Conservation (phyloP, 2,888 invertebrate species). For the Ernsta delagoae region DNA sequence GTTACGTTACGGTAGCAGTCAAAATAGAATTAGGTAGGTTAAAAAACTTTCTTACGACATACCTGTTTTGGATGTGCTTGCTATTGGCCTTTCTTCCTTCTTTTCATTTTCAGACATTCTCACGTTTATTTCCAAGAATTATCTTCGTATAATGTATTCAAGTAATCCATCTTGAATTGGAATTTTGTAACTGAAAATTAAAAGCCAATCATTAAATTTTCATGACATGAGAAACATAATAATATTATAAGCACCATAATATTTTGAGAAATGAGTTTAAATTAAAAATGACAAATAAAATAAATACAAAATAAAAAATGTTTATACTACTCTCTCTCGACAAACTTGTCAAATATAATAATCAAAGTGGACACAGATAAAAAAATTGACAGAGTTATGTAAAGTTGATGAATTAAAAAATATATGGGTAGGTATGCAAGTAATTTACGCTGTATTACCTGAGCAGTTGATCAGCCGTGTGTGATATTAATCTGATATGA, state of each 20-base stretch:
- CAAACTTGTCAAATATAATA: too few species aligned
- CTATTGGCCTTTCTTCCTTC: conserved; percentile 22
- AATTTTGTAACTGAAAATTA: conserved; percentile 15
- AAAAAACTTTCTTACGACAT: conserved; percentile 36
- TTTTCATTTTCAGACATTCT: conserved; percentile 11
- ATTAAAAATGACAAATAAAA: too few species aligned
- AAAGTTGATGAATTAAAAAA: too few species aligned
- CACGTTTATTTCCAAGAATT: conserved; percentile 22
- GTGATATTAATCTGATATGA: conserved; percentile 3
- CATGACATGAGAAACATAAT: neutral
- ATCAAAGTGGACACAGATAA: too few species aligned
- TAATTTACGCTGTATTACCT: conserved; percentile 23
- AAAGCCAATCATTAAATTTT: neutral
- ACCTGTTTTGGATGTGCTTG: conserved; percentile 27
- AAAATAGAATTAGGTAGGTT: neutral
- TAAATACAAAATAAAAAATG: too few species aligned
- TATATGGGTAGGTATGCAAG: too few species aligned
- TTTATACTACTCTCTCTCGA: too few species aligned
- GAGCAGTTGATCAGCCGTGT: conserved; percentile 33
- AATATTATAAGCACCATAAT: too few species aligned
- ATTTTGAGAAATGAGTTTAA: too few species aligned
- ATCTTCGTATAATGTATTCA: conserved; percentile 7
- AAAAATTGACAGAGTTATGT: too few species aligned
- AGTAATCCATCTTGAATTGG: conserved; percentile 17
- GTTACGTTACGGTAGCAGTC: too few species aligned